Evolutionary conservation across 2,888 invertebrate genomes (phyloP).

Genomic region (Penaeus monodon): DNA sequence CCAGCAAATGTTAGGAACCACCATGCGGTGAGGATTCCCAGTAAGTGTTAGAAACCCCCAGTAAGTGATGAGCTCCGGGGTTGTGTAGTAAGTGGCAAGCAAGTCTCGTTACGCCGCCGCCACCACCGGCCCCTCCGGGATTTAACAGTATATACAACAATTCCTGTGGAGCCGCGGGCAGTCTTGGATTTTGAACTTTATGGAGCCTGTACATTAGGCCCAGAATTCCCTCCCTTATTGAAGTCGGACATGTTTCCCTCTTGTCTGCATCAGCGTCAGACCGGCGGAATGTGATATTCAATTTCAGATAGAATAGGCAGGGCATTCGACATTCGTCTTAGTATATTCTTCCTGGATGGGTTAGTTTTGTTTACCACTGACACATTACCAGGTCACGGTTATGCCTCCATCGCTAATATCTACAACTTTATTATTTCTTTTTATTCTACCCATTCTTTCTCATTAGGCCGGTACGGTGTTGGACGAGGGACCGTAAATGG

Average conservation of each 20-base stretch:
- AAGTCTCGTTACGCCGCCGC: neutral
- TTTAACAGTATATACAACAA: neutral
- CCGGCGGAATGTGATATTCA: conserved; percentile 39
- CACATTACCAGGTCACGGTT: conserved; percentile 21
- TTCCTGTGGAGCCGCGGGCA: neutral
- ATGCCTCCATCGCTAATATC: conserved; percentile 47
- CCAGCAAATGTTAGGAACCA: no score
- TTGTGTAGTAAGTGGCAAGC: no score
- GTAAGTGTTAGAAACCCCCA: no score
- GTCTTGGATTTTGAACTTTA: conserved; percentile 10
- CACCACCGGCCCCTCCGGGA: neutral
- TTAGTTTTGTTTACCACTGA: neutral
- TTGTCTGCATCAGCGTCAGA: conserved; percentile 11
- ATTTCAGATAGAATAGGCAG: conserved; percentile 24
- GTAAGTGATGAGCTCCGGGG: no score
- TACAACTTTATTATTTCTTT: conserved; percentile 57
- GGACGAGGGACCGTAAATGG: conserved; percentile 41
- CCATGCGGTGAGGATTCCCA: no score
- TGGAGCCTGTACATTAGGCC: neutral
- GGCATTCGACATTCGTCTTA: conserved; percentile 18
- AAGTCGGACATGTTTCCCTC: neutral
- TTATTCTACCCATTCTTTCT: conserved; percentile 48
- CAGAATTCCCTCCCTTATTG: neutral
- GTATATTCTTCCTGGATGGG: neutral
- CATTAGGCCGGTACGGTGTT: conserved; percentile 42